phyloP scores from a whole-genome alignment of 2,797 vertebrate genomes.

The Choloepus didactylus region DNA sequence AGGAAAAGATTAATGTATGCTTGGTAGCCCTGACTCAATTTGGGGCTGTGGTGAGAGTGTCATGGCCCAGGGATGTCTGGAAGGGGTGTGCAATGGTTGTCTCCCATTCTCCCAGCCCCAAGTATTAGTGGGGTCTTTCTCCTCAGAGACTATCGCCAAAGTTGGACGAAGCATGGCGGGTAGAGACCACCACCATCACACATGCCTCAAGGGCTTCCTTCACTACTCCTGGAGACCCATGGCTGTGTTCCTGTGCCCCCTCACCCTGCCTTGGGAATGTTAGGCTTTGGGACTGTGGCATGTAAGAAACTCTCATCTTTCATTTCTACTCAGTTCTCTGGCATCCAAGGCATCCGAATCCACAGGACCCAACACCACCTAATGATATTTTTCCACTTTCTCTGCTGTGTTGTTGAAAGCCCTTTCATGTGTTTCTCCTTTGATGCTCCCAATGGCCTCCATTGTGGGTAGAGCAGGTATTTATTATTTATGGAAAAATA shows the following conservation, averaged over 20 bases:
- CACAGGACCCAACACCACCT: not conserved
- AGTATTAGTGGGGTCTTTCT: not conserved
- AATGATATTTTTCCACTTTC: not conserved
- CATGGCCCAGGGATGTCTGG: not conserved
- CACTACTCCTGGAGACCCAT: not conserved
- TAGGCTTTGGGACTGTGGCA: not conserved
- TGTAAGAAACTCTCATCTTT: not conserved
- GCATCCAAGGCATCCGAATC: not conserved
- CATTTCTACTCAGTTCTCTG: not conserved
- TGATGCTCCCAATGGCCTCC: not conserved
- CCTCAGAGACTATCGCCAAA: not conserved
- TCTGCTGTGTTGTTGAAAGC: not conserved
- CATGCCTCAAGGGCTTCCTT: not conserved
- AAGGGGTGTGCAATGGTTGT: not conserved
- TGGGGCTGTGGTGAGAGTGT: not conserved
- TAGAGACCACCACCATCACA: too few species aligned
- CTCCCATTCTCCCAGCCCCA: not conserved
- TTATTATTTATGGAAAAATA: not conserved
- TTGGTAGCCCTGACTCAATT: not conserved
- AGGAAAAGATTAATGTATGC: not conserved
- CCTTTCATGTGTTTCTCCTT: not conserved
- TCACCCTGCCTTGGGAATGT: accelerated
- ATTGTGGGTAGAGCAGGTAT: not conserved
- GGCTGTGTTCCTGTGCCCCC: not conserved
- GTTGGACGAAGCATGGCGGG: not conserved